These are phyloP conservation scores for Poliocrania exsul DNA, from an alignment of 2,797 vertebrate genomes.

Conservation along the genomic window DNA sequence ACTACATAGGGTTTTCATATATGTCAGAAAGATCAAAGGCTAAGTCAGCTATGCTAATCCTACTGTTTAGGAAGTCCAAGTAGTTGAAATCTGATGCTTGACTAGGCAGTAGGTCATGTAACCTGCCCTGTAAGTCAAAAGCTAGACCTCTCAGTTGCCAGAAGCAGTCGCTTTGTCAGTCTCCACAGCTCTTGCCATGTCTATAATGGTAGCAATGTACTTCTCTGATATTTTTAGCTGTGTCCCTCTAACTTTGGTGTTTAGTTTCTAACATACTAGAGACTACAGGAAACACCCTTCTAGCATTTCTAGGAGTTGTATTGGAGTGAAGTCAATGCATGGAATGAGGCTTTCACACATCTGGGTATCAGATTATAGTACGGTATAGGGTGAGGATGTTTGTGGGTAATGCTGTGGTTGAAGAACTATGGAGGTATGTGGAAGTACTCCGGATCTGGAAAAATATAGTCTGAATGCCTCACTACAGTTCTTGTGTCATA, in stretches of 20 bases:
- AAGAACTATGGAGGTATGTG: neutral
- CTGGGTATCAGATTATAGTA: neutral
- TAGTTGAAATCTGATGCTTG: neutral
- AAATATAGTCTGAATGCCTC: neutral
- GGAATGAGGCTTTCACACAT: neutral
- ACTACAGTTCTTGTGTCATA: neutral
- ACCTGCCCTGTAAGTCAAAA: neutral
- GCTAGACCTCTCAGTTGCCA: neutral
- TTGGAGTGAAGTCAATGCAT: neutral
- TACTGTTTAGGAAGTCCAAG: neutral
- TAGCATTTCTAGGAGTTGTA: neutral
- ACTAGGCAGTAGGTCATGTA: neutral
- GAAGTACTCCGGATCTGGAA: neutral
- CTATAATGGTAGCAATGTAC: neutral
- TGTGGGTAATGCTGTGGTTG: neutral
- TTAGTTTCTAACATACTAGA: neutral
- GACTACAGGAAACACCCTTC: neutral
- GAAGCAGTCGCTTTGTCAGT: neutral
- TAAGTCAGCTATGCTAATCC: neutral
- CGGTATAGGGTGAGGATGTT: neutral
- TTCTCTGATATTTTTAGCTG: neutral
- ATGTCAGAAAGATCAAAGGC: neutral
- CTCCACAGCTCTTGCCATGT: rapidly evolving
- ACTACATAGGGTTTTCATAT: neutral
- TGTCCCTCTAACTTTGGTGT: rapidly evolving